These are phyloP conservation scores for Neelides folsomi DNA, from an alignment of 2,888 invertebrate species.

Conservation along the genomic window DNA sequence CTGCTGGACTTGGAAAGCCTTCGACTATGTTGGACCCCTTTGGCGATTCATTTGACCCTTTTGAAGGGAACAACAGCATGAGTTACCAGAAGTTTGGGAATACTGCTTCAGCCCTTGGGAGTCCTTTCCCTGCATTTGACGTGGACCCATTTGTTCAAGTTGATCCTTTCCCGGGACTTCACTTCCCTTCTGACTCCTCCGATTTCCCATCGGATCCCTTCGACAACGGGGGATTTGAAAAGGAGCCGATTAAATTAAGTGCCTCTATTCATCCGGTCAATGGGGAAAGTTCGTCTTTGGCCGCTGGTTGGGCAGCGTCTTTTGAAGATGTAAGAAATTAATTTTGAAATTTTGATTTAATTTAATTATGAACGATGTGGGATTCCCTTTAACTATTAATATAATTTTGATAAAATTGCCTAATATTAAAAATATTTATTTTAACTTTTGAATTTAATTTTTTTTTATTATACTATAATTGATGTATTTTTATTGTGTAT, in stretches of 20 bases:
- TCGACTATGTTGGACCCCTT: conserved; percentile 29
- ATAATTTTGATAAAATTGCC: no score
- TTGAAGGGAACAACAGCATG: conserved; percentile 12
- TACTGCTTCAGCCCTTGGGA: neutral
- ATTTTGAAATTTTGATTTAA: neutral
- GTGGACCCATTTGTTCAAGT: conserved; percentile 29
- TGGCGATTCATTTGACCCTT: conserved; percentile 56
- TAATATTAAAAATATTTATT: no score
- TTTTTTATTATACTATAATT: no score
- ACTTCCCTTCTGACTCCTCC: conserved; percentile 11
- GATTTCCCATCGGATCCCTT: conserved; percentile 32
- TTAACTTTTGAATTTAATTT: no score
- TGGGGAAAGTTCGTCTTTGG: neutral
- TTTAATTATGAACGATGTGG: no score
- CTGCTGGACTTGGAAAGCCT: neutral
- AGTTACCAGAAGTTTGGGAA: conserved; percentile 3
- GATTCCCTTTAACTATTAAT: no score
- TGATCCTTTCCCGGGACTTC: conserved; percentile 29
- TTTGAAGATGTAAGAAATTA: conserved; percentile 30
- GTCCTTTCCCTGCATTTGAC: neutral
- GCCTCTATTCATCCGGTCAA: conserved; percentile 4
- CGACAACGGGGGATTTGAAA: conserved; percentile 15
- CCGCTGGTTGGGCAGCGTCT: conserved; percentile 28
- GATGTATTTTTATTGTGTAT: no score
- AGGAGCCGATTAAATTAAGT: neutral